These are phyloP conservation scores for Pangasius mekongensis DNA, from an alignment of 2,797 vertebrate genomes.

Conservation along the genomic window DNA sequence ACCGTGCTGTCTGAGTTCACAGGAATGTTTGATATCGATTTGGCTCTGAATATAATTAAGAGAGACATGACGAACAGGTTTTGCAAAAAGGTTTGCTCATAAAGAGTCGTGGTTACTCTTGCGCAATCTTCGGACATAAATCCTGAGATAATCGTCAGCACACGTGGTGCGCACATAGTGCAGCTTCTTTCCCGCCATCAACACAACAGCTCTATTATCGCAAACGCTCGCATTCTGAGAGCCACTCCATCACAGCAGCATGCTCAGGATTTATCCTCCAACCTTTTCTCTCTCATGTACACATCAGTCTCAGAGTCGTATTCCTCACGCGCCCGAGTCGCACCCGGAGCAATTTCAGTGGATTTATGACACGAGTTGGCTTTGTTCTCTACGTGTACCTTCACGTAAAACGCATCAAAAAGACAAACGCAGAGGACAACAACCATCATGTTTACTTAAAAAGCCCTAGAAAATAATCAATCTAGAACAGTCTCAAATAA, in stretches of 20 bases:
- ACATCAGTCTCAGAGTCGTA: background rate
- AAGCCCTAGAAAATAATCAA: background rate
- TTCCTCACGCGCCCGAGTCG: background rate
- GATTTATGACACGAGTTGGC: no score
- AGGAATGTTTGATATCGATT: background rate
- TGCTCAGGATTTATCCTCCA: no score
- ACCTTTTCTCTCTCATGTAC: background rate
- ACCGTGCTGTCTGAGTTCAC: background rate
- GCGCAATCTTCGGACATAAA: background rate
- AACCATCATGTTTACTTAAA: background rate
- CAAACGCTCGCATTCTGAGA: slow-evolving; percentile 16
- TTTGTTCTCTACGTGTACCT: background rate
- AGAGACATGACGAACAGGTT: background rate
- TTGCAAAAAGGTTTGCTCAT: background rate
- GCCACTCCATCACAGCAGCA: slow-evolving; percentile 26
- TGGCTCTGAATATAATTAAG: background rate
- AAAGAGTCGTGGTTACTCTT: background rate
- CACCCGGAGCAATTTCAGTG: background rate
- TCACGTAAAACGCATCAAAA: background rate
- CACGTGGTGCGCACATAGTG: background rate
- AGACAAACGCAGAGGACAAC: background rate
- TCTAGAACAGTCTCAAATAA: background rate
- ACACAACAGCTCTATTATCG: background rate
- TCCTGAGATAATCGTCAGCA: background rate
- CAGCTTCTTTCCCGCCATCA: background rate